Base-by-base conservation (phyloP, 2,888 invertebrate species). In the Pelosia muscerda region DNA sequence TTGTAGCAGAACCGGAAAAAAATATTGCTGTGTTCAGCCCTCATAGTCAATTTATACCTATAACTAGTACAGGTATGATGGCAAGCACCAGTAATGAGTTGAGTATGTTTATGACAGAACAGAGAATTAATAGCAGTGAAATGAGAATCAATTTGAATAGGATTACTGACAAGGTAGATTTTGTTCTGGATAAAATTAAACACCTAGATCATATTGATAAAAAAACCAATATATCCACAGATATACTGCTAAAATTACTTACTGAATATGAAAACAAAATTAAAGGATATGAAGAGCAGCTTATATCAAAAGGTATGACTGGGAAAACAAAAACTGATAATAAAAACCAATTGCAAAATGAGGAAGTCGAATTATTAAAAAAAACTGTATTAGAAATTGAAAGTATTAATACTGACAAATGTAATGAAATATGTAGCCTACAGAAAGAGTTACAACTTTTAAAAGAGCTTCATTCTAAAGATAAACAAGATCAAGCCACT, bases 201-300 rank as follows among this genome's bases (percentile, higher is more conserved):
- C 68, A 80, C 59, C 65, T 85, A 62, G 79, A 86, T 55, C 72
- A 74, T 49, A 79, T 78, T 75, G 78, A 78, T 25, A 53, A 54
- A 60, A 64, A 67, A 42, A 84, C 72, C 68, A 81, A 61, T 65
- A 63, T 88, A 68, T 88, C 92, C 75, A 86, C 81, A 75, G 88
- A 88, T 57, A 83, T 94, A 69, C 80, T 89, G 58, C 85, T 88
- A 73, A 94, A 94, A 72, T 81, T 94, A 38, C 74, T 94, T 25
- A 68, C 72, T 59, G 94, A 94, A 81, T 94, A 94, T 90, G 94
- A 94, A 83, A 88, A 80, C 66, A 94, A 93, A 87, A 93, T 94
- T 61, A 90, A 88, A 78, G 68, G 73, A 6, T 93, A 93, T 86
- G 92, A 93, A 86, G 81, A 89, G n/a, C 72, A 90, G 61, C 78